Evolutionary conservation across 2,797 vertebrate genomes (phyloP).

Genomic region (Hypotaenidia okinawae): DNA sequence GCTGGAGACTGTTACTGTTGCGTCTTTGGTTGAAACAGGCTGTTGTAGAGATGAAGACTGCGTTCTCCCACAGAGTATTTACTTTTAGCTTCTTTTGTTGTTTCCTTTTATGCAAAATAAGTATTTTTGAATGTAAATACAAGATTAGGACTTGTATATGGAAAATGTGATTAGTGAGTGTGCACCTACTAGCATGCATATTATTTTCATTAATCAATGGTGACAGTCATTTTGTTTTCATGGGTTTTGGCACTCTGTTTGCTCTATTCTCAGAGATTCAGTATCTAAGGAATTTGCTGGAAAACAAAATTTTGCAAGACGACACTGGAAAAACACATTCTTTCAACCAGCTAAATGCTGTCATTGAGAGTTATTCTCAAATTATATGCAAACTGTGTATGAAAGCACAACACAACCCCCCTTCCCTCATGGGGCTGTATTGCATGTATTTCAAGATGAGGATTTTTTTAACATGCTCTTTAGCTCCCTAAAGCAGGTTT

Average conservation of each 20-base stretch:
- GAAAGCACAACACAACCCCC: neutral
- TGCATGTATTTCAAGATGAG: neutral
- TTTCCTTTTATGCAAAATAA: slow-evolving; percentile 42
- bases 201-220: slow-evolving; percentile 44
- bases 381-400: neutral
- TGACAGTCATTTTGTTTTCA: slow-evolving; percentile 51
- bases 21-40: slow-evolving; percentile 32
- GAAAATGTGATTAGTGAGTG: slow-evolving; percentile 17
- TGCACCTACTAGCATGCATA: neutral
- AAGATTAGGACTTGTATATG: slow-evolving; percentile 23
- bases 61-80: slow-evolving; percentile 26
- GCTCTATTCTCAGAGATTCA: neutral
- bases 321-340: neutral
- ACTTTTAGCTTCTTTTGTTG: slow-evolving; percentile 45
- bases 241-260: neutral
- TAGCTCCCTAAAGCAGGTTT: neutral
- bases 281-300: slow-evolving; percentile 4
- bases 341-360: slow-evolving; percentile 33
- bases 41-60: slow-evolving; percentile 4
- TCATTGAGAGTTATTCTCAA: neutral
- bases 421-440: neutral
- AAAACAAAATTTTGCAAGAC: slow-evolving; percentile 18
- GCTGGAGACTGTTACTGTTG: neutral
- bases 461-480: neutral
- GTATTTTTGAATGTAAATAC: slow-evolving; percentile 32